A percentile compares a stretch with the other conserved stretches of the same genome.
These are phyloP conservation scores for Amblyjoppa fuscipennis DNA, from an alignment of 2,888 invertebrate species.

Conservation along the genomic window DNA sequence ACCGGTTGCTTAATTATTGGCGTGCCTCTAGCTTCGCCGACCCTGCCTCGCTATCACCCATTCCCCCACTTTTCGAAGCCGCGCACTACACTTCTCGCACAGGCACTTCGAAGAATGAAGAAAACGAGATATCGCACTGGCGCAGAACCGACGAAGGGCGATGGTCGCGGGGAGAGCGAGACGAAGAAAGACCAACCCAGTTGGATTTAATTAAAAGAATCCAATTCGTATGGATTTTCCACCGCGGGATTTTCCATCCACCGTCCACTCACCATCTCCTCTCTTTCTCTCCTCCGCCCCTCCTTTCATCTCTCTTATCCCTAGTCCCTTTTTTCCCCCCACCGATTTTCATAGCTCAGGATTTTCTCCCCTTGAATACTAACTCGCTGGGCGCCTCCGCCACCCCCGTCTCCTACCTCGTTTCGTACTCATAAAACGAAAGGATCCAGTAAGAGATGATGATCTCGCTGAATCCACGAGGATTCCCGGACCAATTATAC, in stretches of 20 bases:
- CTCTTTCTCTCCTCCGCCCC: conserved; percentile 2
- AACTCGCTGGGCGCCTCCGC: conserved; percentile 47
- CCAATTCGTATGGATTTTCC: conserved; percentile 70
- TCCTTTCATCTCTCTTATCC: conserved; percentile 55
- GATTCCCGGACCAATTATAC: background rate
- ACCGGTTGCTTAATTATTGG: conserved; percentile 63
- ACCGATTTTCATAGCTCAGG: conserved; percentile 63
- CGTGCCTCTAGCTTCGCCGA: conserved; percentile 38
- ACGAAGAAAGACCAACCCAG: conserved; percentile 48
- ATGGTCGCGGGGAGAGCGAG: conserved; percentile 20
- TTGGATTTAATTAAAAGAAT: conserved; percentile 69
- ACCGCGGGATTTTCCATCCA: conserved; percentile 63
- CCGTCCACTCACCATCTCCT: conserved; percentile 63
- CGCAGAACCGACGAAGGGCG: conserved; percentile 53
- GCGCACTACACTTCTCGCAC: conserved; percentile 17
- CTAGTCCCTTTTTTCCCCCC: background rate
- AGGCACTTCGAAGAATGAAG: conserved; percentile 57
- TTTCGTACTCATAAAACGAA: conserved; percentile 41
- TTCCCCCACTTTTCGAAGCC: conserved; percentile 57
- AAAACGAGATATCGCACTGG: conserved; percentile 64
- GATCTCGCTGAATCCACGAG: background rate
- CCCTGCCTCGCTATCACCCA: conserved; percentile 55
- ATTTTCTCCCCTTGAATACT: conserved; percentile 56
- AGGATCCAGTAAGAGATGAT: conserved; percentile 14
- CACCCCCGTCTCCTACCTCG: conserved; percentile 30